Evolutionary conservation across 1,140 invertebrate genomes (phyloP).

Genomic region (Drosophila grimshawi): DNA sequence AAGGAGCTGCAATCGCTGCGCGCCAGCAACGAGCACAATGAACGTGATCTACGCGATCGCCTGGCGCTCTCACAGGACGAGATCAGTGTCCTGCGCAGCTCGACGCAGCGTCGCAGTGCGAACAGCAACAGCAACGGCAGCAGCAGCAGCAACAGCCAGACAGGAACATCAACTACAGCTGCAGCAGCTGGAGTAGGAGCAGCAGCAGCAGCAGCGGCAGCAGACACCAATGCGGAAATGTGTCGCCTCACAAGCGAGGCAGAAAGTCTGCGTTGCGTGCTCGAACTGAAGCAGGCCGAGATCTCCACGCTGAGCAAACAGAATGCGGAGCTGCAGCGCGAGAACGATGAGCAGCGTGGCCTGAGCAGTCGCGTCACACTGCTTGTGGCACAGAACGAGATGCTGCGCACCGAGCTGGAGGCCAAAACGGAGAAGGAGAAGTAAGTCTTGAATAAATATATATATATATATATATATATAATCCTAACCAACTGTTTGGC

Average conservation of each 20-base stretch:
- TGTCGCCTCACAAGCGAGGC: slow-evolving; percentile 87
- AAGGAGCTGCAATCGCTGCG: slow-evolving; percentile 67
- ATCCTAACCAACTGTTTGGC: slow-evolving; percentile 2
- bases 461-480: background rate
- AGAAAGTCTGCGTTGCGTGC: slow-evolving; percentile 90
- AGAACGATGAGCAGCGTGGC: slow-evolving; percentile 86
- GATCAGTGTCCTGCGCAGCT: slow-evolving; percentile 75
- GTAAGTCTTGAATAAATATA: slow-evolving; percentile 78
- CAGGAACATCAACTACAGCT: slow-evolving; percentile 7
- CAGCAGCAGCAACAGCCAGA: slow-evolving; percentile 22
- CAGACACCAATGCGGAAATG: slow-evolving; percentile 60
- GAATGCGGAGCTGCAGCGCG: slow-evolving; percentile 86
- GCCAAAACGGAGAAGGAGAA: slow-evolving; percentile 86
- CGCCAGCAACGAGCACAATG: slow-evolving; percentile 55
- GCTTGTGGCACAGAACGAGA: slow-evolving; percentile 88
- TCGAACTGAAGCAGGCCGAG: slow-evolving; percentile 91
- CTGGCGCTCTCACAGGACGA: slow-evolving; percentile 76
- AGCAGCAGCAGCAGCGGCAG: slow-evolving; percentile 32
- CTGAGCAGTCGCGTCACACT: slow-evolving; percentile 86
- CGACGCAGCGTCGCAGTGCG: slow-evolving; percentile 56
- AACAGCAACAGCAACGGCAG: slow-evolving; percentile 19
- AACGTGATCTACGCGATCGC: slow-evolving; percentile 75
- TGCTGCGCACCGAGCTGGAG: slow-evolving; percentile 88
- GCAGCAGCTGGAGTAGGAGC: slow-evolving; percentile 33
- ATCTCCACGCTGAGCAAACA: slow-evolving; percentile 88